phyloP scores from a whole-genome alignment of 2,888 invertebrate genomes.

The Tuta absoluta region DNA sequence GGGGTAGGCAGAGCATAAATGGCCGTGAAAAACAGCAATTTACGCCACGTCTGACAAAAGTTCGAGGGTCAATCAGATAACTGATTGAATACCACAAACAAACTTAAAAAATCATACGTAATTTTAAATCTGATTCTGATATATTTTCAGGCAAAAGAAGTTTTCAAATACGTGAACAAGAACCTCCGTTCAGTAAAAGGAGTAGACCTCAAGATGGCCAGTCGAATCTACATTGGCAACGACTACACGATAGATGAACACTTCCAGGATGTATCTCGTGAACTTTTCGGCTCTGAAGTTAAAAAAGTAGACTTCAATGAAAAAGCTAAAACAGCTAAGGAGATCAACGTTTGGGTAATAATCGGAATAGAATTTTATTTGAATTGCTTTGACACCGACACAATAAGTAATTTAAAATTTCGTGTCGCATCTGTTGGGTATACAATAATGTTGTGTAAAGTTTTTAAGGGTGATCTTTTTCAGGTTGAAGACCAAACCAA shows the following conservation, averaged over 20 bases:
- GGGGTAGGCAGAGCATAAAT: no score
- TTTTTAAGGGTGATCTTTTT: constrained; percentile 29
- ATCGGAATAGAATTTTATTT: not conserved
- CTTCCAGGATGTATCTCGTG: constrained; percentile 78
- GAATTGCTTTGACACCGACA: no score
- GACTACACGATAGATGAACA: constrained; percentile 71
- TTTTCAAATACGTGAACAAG: constrained; percentile 47
- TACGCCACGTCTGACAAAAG: no score
- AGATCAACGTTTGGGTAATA: constrained; percentile 89
- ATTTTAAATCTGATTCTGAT: no score
- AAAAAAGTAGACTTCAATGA: constrained; percentile 82
- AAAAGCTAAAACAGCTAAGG: constrained; percentile 62
- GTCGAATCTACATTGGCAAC: constrained; percentile 83
- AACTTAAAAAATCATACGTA: no score
- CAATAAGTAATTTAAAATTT: no score
- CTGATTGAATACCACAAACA: no score
- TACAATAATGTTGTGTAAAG: no score
- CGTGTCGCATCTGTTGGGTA: no score
- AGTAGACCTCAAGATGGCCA: constrained; percentile 84
- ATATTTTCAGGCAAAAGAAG: constrained; percentile 54
- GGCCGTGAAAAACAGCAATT: no score
- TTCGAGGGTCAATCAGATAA: no score
- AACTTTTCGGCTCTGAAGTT: constrained; percentile 83
- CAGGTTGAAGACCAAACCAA: constrained; percentile 72
- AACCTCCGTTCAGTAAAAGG: constrained; percentile 57